A percentile compares a stretch with the other conserved stretches of the same genome.
Evolutionary conservation across 2,113 vertebrate species (phyloP).

Genomic region (Cichladusa arquata): DNA sequence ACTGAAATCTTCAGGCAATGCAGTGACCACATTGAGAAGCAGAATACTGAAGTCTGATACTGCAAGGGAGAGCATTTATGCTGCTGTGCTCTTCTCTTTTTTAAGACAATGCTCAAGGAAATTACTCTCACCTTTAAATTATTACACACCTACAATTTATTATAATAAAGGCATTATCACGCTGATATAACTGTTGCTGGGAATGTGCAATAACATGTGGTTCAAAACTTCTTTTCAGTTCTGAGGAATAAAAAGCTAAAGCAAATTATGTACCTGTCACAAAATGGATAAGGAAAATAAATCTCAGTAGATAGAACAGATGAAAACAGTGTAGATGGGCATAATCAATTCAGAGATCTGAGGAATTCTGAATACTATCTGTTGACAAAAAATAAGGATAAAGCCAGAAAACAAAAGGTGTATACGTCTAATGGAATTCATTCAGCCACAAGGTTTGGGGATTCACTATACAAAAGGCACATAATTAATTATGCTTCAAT

Average conservation of each 20-base stretch:
- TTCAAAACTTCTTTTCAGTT: background rate
- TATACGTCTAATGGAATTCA: background rate
- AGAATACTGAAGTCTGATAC: background rate
- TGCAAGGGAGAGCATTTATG: background rate
- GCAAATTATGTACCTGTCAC: background rate
- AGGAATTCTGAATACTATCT: background rate
- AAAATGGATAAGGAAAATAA: background rate
- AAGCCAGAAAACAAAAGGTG: background rate
- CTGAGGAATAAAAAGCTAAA: background rate
- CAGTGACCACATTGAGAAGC: background rate
- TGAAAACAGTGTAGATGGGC: background rate
- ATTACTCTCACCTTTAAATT: background rate
- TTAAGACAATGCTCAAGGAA: background rate
- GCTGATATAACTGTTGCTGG: background rate
- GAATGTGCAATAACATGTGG: background rate
- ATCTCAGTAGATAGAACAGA: background rate
- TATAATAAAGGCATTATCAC: background rate
- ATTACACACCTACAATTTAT: background rate
- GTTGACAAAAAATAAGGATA: background rate
- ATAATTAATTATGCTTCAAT: constrained; percentile 50
- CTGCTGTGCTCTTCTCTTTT: background rate
- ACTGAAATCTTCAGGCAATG: background rate
- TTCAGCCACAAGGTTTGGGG: background rate
- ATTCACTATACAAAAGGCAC: constrained; percentile 2
- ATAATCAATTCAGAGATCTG: background rate